Base-by-base conservation (phyloP, 2,797 vertebrate species). In the Pogonophryne albipinna region DNA sequence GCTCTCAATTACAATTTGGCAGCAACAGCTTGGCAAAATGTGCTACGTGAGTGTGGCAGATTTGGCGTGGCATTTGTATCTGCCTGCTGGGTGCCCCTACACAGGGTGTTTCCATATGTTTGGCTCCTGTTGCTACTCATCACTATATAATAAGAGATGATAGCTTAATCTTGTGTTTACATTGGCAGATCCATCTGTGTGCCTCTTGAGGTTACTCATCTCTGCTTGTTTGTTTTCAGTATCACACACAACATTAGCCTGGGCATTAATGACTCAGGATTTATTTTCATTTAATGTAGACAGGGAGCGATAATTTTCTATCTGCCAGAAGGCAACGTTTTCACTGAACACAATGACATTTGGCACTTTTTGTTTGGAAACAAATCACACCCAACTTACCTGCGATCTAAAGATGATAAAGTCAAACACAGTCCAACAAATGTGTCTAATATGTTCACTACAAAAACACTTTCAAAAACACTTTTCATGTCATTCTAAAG, bases 161-260 rank as follows among this genome's bases (percentile, higher is more conserved):
- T 74, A 50, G 14, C 38, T 47, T 60, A 66, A 74, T 66, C 16
- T 68, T 76, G 46, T 74, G 56, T 72, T 76, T 61, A 61, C 51
- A 42, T 15, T 44, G 55, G 55, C 52, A 46, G 42, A 67, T 66
- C 17, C 59, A 63, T 60, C 51, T 70, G 10, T 42, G 81, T 38
- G 81, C 56, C 13, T 50, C 68, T 38, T 57, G 55, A 62, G 57
- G 70, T 27, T 55, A 51, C 63, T 59, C 65, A 56, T 46, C 66
- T 31, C 17, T 57, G 59, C 47, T 52, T 83, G 76, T 87, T 91
- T 90, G 72, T 87, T 89, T 89, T 84, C 52, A 81, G 71, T 71
- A 19, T 78, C 66, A 78, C 61, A 70, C 74, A 69, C 50, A 70
- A 49, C 73, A 69, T 87, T 83, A 87, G 76, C 87, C 57, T 74